Conservation (phyloP, 2,888 invertebrate species). For the Dasysyrphus albostriatus region DNA sequence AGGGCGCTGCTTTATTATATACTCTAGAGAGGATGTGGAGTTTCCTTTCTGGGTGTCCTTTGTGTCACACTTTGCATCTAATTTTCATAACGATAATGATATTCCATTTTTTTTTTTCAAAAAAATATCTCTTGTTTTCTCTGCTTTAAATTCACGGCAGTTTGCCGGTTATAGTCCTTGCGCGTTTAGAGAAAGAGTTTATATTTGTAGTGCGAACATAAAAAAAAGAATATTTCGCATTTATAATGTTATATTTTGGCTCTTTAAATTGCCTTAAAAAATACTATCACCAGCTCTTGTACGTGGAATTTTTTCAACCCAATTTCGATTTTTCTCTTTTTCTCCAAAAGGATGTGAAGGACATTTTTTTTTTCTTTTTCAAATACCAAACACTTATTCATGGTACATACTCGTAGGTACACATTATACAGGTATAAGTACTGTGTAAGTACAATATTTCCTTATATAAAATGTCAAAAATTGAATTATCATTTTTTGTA, state of each 20-base stretch:
- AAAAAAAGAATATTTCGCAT: not conserved
- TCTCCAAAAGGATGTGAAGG: constrained; percentile 33
- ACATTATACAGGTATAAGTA: too few species aligned
- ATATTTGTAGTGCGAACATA: constrained; percentile 4
- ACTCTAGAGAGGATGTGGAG: constrained; percentile 12
- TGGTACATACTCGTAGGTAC: not conserved
- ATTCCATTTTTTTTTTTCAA: constrained; percentile 72
- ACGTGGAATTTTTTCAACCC: constrained; percentile 17
- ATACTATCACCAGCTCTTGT: constrained; percentile 23
- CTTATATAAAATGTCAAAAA: constrained; percentile 60
- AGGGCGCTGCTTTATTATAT: constrained; percentile 30
- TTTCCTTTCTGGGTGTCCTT: constrained; percentile 45
- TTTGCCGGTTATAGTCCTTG: constrained; percentile 4
- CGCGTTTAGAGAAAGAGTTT: constrained; percentile 22
- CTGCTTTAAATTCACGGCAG: not conserved
- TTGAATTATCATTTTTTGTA: constrained; percentile 46
- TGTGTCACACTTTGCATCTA: constrained; percentile 61
- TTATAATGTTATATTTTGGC: constrained; percentile 15
- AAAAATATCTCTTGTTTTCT: constrained; percentile 33
- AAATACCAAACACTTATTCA: constrained; percentile 2
- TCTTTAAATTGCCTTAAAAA: constrained; percentile 52
- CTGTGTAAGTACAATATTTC: constrained; percentile 36
- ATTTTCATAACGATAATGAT: constrained; percentile 66
- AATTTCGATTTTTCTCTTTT: constrained; percentile 17
- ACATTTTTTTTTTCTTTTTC: constrained; percentile 6